Percentiles rank a stretch among this genome's conserved stretches.
These are phyloP conservation scores for Peromyscus aztecus DNA, from an alignment of 2,797 vertebrate species.

Conservation along the genomic window DNA sequence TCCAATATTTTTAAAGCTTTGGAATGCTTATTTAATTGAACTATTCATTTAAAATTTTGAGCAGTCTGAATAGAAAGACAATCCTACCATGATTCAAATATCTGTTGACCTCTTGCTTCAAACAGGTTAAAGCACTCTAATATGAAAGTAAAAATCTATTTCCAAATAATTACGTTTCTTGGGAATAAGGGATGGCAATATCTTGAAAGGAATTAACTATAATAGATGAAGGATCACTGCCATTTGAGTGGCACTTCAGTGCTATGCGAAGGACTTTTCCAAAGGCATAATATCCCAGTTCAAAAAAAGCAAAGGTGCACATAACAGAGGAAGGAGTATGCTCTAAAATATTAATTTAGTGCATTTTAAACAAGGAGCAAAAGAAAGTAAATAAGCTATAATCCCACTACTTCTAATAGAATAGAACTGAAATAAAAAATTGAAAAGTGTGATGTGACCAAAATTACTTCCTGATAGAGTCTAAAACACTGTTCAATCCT, in stretches of 20 bases:
- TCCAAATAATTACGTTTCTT: slow-evolving; percentile 74
- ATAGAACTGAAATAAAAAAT: not conserved
- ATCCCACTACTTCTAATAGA: not conserved
- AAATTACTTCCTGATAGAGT: not conserved
- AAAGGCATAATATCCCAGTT: slow-evolving; percentile 46
- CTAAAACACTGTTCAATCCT: not conserved
- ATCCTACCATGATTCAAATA: slow-evolving; percentile 67
- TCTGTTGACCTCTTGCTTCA: slow-evolving; percentile 68
- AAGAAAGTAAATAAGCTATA: not conserved
- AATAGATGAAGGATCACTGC: slow-evolving; percentile 63
- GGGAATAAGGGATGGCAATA: slow-evolving; percentile 65
- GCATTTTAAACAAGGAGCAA: not conserved
- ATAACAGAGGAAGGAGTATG: not conserved
- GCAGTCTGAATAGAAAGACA: slow-evolving; percentile 21
- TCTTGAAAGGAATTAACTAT: slow-evolving; percentile 71
- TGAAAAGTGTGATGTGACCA: not conserved
- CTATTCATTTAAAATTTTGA: slow-evolving; percentile 62
- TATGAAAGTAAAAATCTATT: slow-evolving; percentile 76
- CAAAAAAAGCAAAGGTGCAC: not conserved
- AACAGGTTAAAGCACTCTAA: slow-evolving; percentile 68
- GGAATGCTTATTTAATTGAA: slow-evolving; percentile 75
- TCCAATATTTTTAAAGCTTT: slow-evolving; percentile 71
- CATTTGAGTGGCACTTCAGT: slow-evolving; percentile 67
- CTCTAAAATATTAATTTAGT: slow-evolving; percentile 52
- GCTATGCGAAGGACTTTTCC: slow-evolving; percentile 55